Evolutionary conservation across 2,113 vertebrate species (phyloP).

Genomic region (Pycnonotus jocosus): DNA sequence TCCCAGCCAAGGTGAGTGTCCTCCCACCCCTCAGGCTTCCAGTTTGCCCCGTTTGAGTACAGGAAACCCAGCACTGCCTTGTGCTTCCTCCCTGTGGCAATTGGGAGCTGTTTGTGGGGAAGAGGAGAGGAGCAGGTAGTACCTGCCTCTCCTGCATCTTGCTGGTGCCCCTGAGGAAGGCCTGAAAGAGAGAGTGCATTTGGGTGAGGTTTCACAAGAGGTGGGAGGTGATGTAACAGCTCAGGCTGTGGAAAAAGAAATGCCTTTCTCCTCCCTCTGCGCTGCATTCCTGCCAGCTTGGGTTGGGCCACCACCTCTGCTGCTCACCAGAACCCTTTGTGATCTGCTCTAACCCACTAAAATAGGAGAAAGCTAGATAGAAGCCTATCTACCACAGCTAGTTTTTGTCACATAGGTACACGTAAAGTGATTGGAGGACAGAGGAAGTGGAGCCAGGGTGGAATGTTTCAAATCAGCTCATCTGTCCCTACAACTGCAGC

Average conservation of each 20-base stretch:
- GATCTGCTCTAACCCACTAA: not conserved
- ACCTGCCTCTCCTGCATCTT: not conserved
- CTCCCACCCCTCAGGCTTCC: not conserved
- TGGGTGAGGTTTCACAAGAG: not conserved
- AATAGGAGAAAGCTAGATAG: not conserved
- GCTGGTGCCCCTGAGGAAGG: not conserved
- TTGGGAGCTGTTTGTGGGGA: not conserved
- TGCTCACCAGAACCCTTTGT: not conserved
- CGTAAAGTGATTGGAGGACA: not conserved
- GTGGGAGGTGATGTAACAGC: not conserved
- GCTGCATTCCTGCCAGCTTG: not conserved
- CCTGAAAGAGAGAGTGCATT: not conserved
- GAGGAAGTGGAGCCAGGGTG: not conserved
- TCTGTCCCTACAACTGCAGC: not conserved
- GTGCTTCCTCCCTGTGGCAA: not conserved
- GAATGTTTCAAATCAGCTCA: not conserved
- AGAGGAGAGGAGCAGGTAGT: not conserved
- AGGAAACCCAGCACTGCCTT: not conserved
- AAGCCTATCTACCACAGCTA: not conserved
- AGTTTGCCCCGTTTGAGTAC: not conserved
- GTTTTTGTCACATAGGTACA: not conserved
- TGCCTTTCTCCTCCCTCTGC: not conserved
- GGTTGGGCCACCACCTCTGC: not conserved
- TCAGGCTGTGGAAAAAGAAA: not conserved
- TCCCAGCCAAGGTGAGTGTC: slow-evolving; percentile 73